Base-by-base conservation (phyloP, 2,888 invertebrate species). In the Sarcophaga caerulescens region DNA sequence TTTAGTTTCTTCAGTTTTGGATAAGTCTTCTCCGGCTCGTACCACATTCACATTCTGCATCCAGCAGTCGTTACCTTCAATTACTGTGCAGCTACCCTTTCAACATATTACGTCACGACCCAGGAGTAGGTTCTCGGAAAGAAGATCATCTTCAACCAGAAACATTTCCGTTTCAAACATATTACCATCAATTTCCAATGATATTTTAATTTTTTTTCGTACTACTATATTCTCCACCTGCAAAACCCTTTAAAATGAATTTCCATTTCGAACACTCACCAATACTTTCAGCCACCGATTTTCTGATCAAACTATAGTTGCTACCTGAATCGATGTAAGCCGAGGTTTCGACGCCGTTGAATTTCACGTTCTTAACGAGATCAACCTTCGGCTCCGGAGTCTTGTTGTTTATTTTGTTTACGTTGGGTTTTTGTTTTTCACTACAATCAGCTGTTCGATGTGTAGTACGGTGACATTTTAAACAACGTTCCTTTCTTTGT, bases 41-140 rank as follows among this genome's bases (percentile, higher is more conserved):
- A 44, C 45, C 3, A 35, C 12, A n/a, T 82, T 68, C 6, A 77
- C 19, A 60, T 62, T 69, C 21, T 75, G 69, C 4, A 85, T 59
- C 70, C 79, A 73, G 62, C 85, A 85, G 11, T 84, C 23, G 4
- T 45, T 23, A 3, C 76, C 81, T 59, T 85, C 85, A 12, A 85
- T 84, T 23, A 82, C 59, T 1, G 79, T 74, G 11, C 77, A 73
- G 23, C 66, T 71, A 5, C 73, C 83, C 8, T 73, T 62, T n/a
- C 14, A 70, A n/a, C 65, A 82, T 1, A 82, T 10, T 52, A 81
- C 6, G 10, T 76, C 65, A 11, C 70, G 76, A 17, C 81, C 69
- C 4, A 81, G 21, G 10, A 81, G 57, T 17, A 76, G 3, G 19
- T 81, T 17, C 10, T 23, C 52, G 3, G 63, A 62, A 35, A 81